These are phyloP conservation scores for Nomada hirtipes DNA, from an alignment of 2,888 invertebrate species.

Conservation along the genomic window DNA sequence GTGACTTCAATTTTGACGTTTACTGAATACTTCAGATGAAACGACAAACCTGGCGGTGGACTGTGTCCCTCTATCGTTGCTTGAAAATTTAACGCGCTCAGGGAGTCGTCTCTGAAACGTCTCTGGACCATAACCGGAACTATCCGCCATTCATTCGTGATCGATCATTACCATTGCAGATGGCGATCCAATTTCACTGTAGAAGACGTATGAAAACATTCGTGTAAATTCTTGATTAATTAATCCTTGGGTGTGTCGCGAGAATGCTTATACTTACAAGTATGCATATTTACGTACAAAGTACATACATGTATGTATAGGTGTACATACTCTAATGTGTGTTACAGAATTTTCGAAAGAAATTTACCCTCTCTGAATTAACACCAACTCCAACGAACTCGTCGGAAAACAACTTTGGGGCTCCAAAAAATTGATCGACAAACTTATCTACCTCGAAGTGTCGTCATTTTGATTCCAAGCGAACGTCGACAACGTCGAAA, in stretches of 20 bases:
- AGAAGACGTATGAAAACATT: neutral
- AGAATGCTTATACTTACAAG: no score
- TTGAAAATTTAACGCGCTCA: constrained; percentile 44
- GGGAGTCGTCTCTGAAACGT: constrained; percentile 4
- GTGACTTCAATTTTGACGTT: constrained; percentile 36
- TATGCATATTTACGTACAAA: no score
- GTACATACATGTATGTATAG: no score
- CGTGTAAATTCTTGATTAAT: no score
- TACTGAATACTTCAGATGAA: constrained; percentile 1
- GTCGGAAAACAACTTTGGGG: no score
- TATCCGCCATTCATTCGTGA: neutral
- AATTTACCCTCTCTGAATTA: no score
- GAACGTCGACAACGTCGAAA: neutral
- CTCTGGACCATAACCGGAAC: neutral
- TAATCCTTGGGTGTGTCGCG: no score
- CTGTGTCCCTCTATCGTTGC: constrained; percentile 1
- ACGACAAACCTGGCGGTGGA: constrained; percentile 25
- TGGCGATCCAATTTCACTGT: constrained; percentile 1
- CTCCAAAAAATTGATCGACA: neutral
- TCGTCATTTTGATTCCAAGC: neutral
- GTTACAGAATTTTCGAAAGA: no score
- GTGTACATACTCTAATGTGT: no score
- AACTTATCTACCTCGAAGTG: no score
- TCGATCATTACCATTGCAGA: constrained; percentile 27
- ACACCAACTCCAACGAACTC: no score